phyloP scores from a whole-genome alignment of 2,113 vertebrate species.

The Bagarius yarrelli region DNA sequence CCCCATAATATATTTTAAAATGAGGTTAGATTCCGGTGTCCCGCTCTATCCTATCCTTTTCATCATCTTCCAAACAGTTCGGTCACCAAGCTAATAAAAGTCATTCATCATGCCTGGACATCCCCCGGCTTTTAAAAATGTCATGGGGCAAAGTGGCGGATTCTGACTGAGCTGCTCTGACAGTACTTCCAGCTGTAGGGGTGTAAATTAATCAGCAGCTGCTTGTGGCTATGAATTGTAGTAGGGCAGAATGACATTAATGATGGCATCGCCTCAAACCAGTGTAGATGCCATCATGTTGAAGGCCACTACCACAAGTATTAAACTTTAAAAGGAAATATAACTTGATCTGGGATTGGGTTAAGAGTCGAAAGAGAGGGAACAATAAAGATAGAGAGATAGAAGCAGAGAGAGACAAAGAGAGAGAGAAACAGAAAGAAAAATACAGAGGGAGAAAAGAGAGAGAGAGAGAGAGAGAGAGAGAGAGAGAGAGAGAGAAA shows the following conservation, averaged over 20 bases:
- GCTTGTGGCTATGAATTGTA: not conserved
- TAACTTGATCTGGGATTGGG: not conserved
- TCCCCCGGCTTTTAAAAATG: constrained; percentile 6
- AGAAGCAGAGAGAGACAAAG: too few species aligned
- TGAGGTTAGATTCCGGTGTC: not conserved
- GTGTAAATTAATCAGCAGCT: not conserved
- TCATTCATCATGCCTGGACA: not conserved
- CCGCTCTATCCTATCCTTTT: not conserved
- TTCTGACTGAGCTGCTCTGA: not conserved
- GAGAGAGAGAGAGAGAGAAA: too few species aligned
- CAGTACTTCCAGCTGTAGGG: not conserved
- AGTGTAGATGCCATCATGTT: not conserved
- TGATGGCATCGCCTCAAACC: not conserved
- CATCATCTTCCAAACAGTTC: not conserved
- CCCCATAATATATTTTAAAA: not conserved
- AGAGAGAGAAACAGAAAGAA: too few species aligned
- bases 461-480: too few species aligned
- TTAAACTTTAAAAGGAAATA: not conserved
- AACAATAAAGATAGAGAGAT: too few species aligned
- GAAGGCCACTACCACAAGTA: not conserved
- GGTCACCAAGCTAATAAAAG: constrained; percentile 14
- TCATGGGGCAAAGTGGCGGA: not conserved
- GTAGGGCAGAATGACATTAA: not conserved
- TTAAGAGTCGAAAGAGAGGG: not conserved
- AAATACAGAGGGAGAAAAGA: too few species aligned